A percentile compares a stretch with the other conserved stretches of the same genome.
Evolutionary conservation across 1,140 invertebrate species (phyloP).

Genomic region (Apis dorsata): DNA sequence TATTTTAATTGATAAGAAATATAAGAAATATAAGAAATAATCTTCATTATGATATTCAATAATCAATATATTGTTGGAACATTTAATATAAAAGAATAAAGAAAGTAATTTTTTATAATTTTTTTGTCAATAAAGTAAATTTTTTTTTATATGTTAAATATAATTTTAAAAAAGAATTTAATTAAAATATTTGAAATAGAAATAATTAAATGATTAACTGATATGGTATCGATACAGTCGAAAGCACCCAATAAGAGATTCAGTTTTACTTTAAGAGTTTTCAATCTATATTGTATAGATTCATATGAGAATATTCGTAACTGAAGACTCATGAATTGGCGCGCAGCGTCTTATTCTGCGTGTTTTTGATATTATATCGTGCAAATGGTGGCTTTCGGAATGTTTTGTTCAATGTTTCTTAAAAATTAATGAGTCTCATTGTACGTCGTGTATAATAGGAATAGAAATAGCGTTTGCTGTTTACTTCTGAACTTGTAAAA

Average conservation of each 20-base stretch:
- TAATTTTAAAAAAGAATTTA: background rate
- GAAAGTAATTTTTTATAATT: too few species aligned
- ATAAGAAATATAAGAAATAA: background rate
- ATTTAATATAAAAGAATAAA: too few species aligned
- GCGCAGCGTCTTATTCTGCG: constrained; percentile 54
- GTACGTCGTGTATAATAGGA: background rate
- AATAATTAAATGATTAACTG: background rate
- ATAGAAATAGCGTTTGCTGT: background rate
- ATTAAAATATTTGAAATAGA: too few species aligned
- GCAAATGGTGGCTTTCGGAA: constrained; percentile 65
- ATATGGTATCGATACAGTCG: background rate
- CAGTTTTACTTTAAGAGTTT: background rate
- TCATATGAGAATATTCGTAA: constrained; percentile 21
- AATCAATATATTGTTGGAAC: too few species aligned
- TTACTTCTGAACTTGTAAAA: background rate
- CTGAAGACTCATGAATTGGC: constrained; percentile 43
- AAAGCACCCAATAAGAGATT: background rate
- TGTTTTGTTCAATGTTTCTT: constrained; percentile 57
- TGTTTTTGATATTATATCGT: constrained; percentile 60
- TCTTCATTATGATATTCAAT: background rate
- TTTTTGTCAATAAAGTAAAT: background rate
- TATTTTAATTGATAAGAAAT: background rate
- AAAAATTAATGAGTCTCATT: constrained; percentile 31
- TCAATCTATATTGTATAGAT: background rate
- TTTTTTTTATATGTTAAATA: background rate